Percentiles rank a stretch among this genome's conserved stretches.
Evolutionary conservation across 2,888 invertebrate species (phyloP).

Genomic region (Tupiocoris notatus): DNA sequence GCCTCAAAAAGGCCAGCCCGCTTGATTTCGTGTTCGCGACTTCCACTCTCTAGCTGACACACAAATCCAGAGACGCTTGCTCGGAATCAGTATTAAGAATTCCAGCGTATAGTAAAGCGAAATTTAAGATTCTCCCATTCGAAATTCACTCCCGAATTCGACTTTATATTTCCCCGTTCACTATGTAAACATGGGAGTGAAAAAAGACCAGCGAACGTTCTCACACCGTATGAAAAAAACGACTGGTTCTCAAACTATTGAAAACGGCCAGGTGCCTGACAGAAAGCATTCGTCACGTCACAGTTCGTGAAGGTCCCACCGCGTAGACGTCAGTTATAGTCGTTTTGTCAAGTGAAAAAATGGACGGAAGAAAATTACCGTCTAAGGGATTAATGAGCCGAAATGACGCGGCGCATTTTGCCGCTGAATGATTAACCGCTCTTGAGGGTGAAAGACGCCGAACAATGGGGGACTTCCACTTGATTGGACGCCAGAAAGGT

Average conservation of each 20-base stretch:
- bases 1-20: no score
- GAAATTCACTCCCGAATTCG: no score
- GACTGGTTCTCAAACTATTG: constrained; percentile 4
- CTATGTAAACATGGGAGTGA: no score
- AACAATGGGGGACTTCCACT: constrained; percentile 32
- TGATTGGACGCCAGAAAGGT: constrained; percentile 28
- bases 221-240: no score
- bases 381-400: constrained; percentile 36
- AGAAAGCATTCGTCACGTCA: constrained; percentile 33
- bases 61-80: no score
- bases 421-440: constrained; percentile 31
- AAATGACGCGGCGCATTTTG: constrained; percentile 37
- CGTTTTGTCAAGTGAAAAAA: background rate
- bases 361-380: background rate
- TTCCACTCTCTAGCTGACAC: no score
- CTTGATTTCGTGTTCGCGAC: no score
- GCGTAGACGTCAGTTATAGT: background rate
- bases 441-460: background rate
- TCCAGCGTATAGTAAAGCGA: no score
- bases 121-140: no score
- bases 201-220: no score
- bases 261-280: constrained; percentile 26
- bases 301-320: constrained; percentile 1
- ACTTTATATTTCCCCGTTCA: no score
- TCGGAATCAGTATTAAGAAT: no score